Conservation (phyloP, 2,113 vertebrate genomes). For the Corythornis vintsioides region DNA sequence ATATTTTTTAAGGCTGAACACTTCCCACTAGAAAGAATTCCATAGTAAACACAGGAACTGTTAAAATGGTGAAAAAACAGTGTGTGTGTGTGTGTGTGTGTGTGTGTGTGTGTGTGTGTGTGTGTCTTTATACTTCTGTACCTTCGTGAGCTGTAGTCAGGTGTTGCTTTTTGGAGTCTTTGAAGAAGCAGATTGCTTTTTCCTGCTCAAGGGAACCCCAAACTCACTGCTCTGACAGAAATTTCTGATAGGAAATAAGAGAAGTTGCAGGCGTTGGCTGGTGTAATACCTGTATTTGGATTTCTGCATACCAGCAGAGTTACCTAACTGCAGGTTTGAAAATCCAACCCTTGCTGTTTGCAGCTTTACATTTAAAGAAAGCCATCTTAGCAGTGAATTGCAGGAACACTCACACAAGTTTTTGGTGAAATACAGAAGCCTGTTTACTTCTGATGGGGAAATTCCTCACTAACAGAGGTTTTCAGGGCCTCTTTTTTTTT, state of each 20-base stretch:
- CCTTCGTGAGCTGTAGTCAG: background rate
- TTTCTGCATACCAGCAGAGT: conserved; percentile 7
- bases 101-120: fast-evolving
- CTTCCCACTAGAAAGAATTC: background rate
- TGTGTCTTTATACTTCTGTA: background rate
- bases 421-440: background rate
- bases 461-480: background rate
- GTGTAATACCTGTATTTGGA: conserved; percentile 10
- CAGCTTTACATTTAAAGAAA: background rate
- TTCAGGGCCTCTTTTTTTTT: background rate
- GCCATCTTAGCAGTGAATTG: background rate
- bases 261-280: background rate
- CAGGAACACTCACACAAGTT: background rate
- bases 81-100: fast-evolving
- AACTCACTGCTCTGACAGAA: background rate
- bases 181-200: background rate
- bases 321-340: conserved; percentile 14
- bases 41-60: background rate
- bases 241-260: background rate
- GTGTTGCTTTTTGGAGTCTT: background rate
- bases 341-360: background rate
- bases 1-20: background rate
- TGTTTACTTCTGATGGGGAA: background rate
- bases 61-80: background rate
- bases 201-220: background rate